Base-by-base conservation (phyloP, 2,797 vertebrate genomes). In the Mastacembelus armatus region DNA sequence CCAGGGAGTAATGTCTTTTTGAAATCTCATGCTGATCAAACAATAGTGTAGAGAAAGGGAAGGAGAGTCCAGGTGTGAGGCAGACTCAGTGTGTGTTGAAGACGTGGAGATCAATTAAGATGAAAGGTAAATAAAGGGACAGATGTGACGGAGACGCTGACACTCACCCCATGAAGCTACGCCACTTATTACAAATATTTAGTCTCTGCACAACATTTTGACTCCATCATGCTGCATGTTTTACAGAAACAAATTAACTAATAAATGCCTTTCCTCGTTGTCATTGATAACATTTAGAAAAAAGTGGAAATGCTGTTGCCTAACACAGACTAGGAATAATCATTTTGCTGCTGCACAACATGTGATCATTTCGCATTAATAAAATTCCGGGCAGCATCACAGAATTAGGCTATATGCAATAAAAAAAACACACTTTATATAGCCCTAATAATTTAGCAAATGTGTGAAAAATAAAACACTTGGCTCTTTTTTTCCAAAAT, bases 1-100 rank as follows among this genome's bases (percentile, higher is more conserved):
- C 87, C 80, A 42, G 19, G 10, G 66, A 84, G 66, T 75, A 85
- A 82, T 66, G 56, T 81, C 78, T 85, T 72, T 69, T 70, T 84
- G 80, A 72, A 69, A 66, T 82, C 80, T 78, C 73, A 48, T 54
- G 55, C 73, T 78, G 79, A 82, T 91, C 70, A 87, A 87, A 89
- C 83, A 82, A 75, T 54, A 59, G 61, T 22, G 58, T 22, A 45
- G 35, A 21, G 61, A n/a, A n/a, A 44, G 47, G 24, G 38, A 14
- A 26, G 22, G 19, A 36, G 27, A 39, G 58, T 33, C 54, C 72
- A 76, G 69, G 66, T 71, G 63, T 68, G 71, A 65, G 50, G 52
- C 33, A 27, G 48, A 74, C 66, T 68, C 21, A 19, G 26, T 30
- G 33, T 22, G 48, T 47, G 18, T 1, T 30, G 29, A 40, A 56